These are phyloP conservation scores for Ips nitidus DNA, from an alignment of 1,140 invertebrate genomes.

Conservation along the genomic window DNA sequence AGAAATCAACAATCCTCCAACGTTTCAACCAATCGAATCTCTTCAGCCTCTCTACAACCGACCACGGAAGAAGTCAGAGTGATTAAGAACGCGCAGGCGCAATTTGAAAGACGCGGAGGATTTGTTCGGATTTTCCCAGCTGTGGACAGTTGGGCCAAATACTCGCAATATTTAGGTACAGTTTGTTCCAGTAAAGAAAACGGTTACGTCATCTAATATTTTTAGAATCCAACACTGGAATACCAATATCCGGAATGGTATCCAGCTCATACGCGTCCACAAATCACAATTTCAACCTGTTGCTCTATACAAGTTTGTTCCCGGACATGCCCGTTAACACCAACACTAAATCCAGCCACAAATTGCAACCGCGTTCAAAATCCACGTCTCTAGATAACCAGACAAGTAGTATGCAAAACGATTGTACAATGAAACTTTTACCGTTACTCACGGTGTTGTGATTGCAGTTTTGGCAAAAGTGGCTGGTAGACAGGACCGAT, in stretches of 20 bases:
- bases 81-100: slow-evolving; percentile 74
- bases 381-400: slow-evolving; percentile 46
- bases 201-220: background rate
- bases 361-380: slow-evolving; percentile 29
- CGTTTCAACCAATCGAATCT: slow-evolving; percentile 47
- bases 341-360: slow-evolving; percentile 22
- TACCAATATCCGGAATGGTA: slow-evolving; percentile 66
- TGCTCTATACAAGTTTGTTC: slow-evolving; percentile 76
- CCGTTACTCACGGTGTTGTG: no score
- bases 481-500: slow-evolving; percentile 53
- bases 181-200: background rate
- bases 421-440: no score
- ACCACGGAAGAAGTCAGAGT: slow-evolving; percentile 80
- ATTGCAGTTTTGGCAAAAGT: slow-evolving; percentile 6
- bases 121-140: slow-evolving; percentile 93
- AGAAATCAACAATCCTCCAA: slow-evolving; percentile 45
- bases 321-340: slow-evolving; percentile 58
- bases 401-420: background rate
- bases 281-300: slow-evolving; percentile 76
- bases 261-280: slow-evolving; percentile 60
- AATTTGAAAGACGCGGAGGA: slow-evolving; percentile 82
- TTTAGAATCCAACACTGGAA: slow-evolving; percentile 68
- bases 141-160: slow-evolving; percentile 81
- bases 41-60: slow-evolving; percentile 52
- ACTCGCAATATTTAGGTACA: slow-evolving; percentile 70